Base-by-base conservation (phyloP, 1,140 invertebrate genomes). In the Thrips palmi region DNA sequence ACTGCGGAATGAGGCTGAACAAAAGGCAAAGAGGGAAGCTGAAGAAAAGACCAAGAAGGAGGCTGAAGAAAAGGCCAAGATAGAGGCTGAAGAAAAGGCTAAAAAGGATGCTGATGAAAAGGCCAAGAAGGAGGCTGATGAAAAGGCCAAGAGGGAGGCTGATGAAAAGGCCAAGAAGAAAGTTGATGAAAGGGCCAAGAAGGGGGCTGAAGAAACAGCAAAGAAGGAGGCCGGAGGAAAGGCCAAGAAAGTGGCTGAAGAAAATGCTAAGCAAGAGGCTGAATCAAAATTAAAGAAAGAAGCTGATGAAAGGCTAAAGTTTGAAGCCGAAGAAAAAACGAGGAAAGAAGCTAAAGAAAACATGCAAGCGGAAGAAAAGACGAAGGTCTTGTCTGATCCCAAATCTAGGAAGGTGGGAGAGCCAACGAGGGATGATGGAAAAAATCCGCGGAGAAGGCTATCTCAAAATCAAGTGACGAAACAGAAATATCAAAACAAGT, bases 121-220 rank as follows among this genome's bases (percentile, higher is more conserved):
- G n/a, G n/a, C n/a, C n/a, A n/a, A n/a, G n/a, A n/a, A n/a, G n/a
- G n/a, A n/a, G n/a, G n/a, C n/a, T n/a, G n/a, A n/a, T n/a, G 29
- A 30, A 12, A 40, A 33, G 23, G 7, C 38, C 8, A 34, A 40
- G 30, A 36, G 43, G 23, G 12, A 33, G 19, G 23, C 40, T n/a
- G 12, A 29, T 11, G 12, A 40, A 42, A 52, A 45, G 10, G 43
- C 37, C 12, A 49, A 52, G 18, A 48, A 41, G 34, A 37, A 44
- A 11, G 42, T 44, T 7, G 42, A 46, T 10, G 52, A 52, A 19
- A 45, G 47, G 10, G 50, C 48, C 32, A 44, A 52, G 8, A 41
- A 41, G 14, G 32, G 43, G 35, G 34, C 37, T 45, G 30, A 34
- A 30, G 2, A 11, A 14, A 50, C 56, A 17, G 49, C 50, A 14